These are phyloP conservation scores for Phenganax subtilis DNA, from an alignment of 92 coral and sea anemone genomes.

Conservation along the genomic window DNA sequence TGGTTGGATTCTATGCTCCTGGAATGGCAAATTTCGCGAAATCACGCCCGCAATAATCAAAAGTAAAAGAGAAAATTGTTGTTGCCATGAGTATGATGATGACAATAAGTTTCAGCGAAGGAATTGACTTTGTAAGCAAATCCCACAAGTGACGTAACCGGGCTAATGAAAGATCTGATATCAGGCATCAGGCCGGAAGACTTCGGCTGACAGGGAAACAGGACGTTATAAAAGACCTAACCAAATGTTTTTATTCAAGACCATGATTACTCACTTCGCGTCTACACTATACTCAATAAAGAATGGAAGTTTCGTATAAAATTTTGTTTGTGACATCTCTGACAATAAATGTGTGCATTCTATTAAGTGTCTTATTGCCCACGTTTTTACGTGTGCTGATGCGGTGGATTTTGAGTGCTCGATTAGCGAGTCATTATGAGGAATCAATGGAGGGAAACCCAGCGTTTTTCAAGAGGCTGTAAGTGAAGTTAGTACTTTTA, in stretches of 20 bases:
- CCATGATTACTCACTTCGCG: slow-evolving; percentile 15
- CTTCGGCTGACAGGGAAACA: slow-evolving; percentile 2
- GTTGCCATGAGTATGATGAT: too few relatives aligned
- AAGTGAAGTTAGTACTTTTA: slow-evolving; percentile 43
- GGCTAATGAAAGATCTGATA: not conserved
- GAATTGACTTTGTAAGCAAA: not conserved
- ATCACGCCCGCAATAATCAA: too few relatives aligned
- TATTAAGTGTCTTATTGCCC: slow-evolving; percentile 56
- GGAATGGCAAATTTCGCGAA: too few relatives aligned
- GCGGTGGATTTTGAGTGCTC: slow-evolving; percentile 36
- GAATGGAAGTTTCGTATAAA: slow-evolving; percentile 31
- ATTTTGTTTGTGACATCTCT: slow-evolving; percentile 48
- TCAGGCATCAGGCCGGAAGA: not conserved
- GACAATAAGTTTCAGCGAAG: slow-evolving; percentile 15
- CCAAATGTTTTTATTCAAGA: not conserved
- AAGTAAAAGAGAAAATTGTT: too few relatives aligned
- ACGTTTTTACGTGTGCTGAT: slow-evolving; percentile 44
- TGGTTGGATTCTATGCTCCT: too few relatives aligned
- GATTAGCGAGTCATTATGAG: slow-evolving; percentile 35
- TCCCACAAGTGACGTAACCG: not conserved
- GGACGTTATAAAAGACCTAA: slow-evolving; percentile 4
- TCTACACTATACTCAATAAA: slow-evolving; percentile 27
- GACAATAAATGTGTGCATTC: slow-evolving; percentile 73
- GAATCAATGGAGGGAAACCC: slow-evolving; percentile 42
- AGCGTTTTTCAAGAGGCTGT: slow-evolving; percentile 57